A percentile compares a stretch with the other conserved stretches of the same genome.
Conservation (phyloP, 2,113 vertebrate species). For the Lichenostomus cassidix region DNA sequence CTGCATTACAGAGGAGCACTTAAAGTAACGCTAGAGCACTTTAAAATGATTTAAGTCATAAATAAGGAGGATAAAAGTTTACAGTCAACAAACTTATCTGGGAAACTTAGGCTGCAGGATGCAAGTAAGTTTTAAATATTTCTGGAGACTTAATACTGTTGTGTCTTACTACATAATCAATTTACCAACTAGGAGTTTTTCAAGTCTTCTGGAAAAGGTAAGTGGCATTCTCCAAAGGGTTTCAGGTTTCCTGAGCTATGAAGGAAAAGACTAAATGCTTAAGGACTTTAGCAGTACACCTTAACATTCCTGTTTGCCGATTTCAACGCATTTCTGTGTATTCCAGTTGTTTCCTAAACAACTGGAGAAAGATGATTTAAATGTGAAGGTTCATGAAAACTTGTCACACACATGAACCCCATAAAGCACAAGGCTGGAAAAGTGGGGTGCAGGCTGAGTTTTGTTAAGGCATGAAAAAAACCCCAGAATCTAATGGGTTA, state of each 20-base stretch:
- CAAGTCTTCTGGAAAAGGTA: conserved; percentile 55
- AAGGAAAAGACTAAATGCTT: neutral
- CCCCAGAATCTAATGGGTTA: conserved; percentile 52
- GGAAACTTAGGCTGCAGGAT: conserved; percentile 35
- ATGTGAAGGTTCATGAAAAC: neutral
- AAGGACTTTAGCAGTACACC: conserved; percentile 32
- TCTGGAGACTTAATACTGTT: conserved; percentile 10
- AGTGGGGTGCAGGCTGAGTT: neutral
- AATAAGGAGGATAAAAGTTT: conserved; percentile 62
- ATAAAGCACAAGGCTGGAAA: neutral
- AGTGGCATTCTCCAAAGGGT: conserved; percentile 41
- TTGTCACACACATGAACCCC: neutral
- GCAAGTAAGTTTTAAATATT: conserved; percentile 29
- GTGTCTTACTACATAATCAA: conserved; percentile 38
- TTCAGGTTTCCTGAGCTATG: conserved; percentile 10
- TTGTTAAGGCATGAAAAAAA: neutral
- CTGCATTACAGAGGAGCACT: conserved; percentile 58
- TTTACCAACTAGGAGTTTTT: conserved; percentile 48
- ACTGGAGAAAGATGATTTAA: neutral
- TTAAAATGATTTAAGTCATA: conserved; percentile 56
- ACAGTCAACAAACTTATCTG: conserved; percentile 51
- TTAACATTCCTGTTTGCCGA: neutral
- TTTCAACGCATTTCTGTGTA: neutral
- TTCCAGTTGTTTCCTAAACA: conserved; percentile 1
- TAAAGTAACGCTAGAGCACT: conserved; percentile 58